phyloP scores from a whole-genome alignment of 2,888 invertebrate genomes.

The Stenurella melanura region DNA sequence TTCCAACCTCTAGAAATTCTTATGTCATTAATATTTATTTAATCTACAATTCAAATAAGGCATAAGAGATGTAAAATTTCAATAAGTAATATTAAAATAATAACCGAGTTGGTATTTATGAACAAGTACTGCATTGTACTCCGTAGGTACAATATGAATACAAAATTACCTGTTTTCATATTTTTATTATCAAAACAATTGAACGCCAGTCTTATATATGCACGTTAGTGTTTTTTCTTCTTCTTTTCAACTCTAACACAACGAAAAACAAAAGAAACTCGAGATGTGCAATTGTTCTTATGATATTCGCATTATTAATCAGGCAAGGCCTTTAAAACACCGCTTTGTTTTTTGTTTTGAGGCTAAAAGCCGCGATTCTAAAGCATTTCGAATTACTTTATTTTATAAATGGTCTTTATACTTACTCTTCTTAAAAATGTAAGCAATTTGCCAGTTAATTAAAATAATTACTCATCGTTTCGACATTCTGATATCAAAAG shows the following conservation, averaged over 20 bases:
- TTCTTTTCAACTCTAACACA: slow-evolving; percentile 48
- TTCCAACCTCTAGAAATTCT: slow-evolving; percentile 34
- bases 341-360: slow-evolving; percentile 27
- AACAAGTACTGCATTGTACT: slow-evolving; percentile 67
- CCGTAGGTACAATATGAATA: slow-evolving; percentile 70
- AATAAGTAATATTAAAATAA: slow-evolving; percentile 64
- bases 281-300: slow-evolving; percentile 55
- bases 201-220: slow-evolving; percentile 68
- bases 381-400: neutral
- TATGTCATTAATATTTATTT: slow-evolving; percentile 51
- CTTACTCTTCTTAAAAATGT: neutral
- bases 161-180: slow-evolving; percentile 70
- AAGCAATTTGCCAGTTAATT: slow-evolving; percentile 1
- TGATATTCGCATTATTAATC: slow-evolving; percentile 54
- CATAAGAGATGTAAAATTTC: slow-evolving; percentile 60
- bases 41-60: slow-evolving; percentile 56
- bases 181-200: slow-evolving; percentile 71
- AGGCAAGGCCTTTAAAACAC: slow-evolving; percentile 34
- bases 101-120: slow-evolving; percentile 64
- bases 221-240: slow-evolving; percentile 52
- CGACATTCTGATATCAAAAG: neutral
- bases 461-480: neutral
- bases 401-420: slow-evolving; percentile 3
- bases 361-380: slow-evolving; percentile 22
- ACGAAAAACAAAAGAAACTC: slow-evolving; percentile 50